Evolutionary conservation across 2,888 invertebrate genomes (phyloP).

Genomic region (Lasioglossum malachurum): DNA sequence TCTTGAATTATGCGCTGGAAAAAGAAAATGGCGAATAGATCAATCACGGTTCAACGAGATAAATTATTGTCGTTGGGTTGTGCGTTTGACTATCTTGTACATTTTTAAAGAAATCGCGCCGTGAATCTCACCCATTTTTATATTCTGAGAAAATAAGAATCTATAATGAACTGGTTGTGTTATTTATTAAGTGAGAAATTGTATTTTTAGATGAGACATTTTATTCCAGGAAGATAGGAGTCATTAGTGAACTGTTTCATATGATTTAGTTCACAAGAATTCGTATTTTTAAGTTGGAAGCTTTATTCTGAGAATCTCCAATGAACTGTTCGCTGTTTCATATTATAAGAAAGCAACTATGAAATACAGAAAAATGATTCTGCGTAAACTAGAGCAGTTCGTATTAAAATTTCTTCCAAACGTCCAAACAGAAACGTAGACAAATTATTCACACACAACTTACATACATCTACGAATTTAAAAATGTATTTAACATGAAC

Average conservation of each 20-base stretch:
- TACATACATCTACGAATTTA: not conserved
- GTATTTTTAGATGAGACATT: not conserved
- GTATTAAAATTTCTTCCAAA: not conserved
- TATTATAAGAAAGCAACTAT: not conserved
- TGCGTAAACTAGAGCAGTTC: not conserved
- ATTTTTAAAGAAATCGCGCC: not conserved
- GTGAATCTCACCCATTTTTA: not conserved
- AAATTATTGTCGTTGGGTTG: constrained; percentile 44
- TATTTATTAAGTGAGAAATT: not conserved
- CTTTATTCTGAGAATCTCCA: not conserved
- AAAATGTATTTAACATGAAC: not conserved
- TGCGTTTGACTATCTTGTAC: constrained; percentile 13
- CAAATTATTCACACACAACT: no score
- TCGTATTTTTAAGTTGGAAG: not conserved
- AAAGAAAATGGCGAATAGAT: not conserved
- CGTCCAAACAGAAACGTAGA: no score
- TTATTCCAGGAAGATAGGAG: not conserved
- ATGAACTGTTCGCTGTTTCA: not conserved
- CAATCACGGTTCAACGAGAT: constrained; percentile 28
- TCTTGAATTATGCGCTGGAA: constrained; percentile 2
- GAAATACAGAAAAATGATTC: not conserved
- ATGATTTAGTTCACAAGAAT: not conserved
- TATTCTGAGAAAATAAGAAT: not conserved
- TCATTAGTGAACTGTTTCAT: not conserved
- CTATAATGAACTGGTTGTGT: not conserved